Evolutionary conservation across 2,888 invertebrate genomes (phyloP).

Genomic region (Chouioia cunea): DNA sequence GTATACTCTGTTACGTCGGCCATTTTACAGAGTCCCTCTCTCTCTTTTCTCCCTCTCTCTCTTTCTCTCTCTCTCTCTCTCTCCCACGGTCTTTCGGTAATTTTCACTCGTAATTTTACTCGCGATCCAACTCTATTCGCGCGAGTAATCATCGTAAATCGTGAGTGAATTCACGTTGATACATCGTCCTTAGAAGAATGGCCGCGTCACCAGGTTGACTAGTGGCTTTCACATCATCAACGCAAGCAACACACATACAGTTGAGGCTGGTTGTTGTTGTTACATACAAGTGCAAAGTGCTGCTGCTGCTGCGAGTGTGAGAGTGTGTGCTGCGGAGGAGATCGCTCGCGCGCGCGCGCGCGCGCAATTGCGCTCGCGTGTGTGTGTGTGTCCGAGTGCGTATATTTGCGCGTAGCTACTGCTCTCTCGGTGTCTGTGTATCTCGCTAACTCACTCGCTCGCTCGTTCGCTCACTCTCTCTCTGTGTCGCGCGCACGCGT

Average conservation of each 20-base stretch:
- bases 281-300: neutral
- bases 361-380: constrained; percentile 10
- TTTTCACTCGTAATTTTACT: too few species aligned
- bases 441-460: too few species aligned
- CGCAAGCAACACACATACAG: neutral
- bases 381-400: constrained; percentile 23
- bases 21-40: constrained; percentile 92
- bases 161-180: constrained; percentile 53
- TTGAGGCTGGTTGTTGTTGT: neutral
- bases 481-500: too few species aligned
- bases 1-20: constrained; percentile 72
- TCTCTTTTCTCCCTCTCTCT: constrained; percentile 70
- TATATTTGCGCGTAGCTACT: constrained; percentile 12
- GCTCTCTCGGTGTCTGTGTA: neutral
- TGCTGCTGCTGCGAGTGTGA: too few species aligned
- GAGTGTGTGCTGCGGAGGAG: neutral
- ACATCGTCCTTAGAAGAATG: constrained; percentile 8
- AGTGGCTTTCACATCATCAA: neutral
- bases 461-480: too few species aligned
- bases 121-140: too few species aligned
- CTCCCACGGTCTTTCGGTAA: too few species aligned
- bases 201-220: constrained; percentile 44
- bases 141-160: too few species aligned
- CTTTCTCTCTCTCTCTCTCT: constrained; percentile 51
- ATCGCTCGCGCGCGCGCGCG: constrained; percentile 3